Evolutionary conservation across 2,113 vertebrate species (phyloP), one percentile per base, ranked within the genome.

Genomic region (Tetrao urogallus): DNA sequence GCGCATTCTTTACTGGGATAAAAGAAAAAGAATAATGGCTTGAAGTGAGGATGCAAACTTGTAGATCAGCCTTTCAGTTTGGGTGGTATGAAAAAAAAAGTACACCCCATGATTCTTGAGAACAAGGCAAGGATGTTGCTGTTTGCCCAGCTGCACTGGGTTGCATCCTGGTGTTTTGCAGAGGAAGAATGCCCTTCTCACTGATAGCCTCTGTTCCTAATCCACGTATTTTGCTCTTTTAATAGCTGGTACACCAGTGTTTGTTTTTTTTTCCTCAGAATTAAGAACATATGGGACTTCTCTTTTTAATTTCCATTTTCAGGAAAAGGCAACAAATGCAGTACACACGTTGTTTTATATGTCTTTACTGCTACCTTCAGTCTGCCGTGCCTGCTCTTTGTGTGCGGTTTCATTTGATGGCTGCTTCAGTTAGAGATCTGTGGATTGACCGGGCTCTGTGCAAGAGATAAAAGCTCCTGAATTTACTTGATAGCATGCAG

Each of bases 21-120:
- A 71, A 90, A 36, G n/a, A 34, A 76, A 85, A 86, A 73, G 48
- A 56, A 2, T 54, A 50, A 7, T 54, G 42, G 27, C 20, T 63
- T 80, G 71, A 83, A 91, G 38, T 16, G 71, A 57, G 72, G 34
- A 74, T 93, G 60, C 45, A 88, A 71, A 93, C 65, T 32, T 85
- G 42, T 75, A 82, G 20, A 73, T 86, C 11, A 73, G 1, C 50
- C 36, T 81, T 93, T 85, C 3, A 1, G 1, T 74, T 86, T 91
- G 36, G 86, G 60, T 70, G 50, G 30, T 40, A 36, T 60, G 82
- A 52, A 89, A 61, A 70, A 65, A n/a, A 36, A 14, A 18, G 30
- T 12, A 54, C 20, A 43, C 72, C 17, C 3, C 7, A 1, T 25
- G 40, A 19, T 78, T 38, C 40, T 38, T 86, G 52, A 65, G 38